Evolutionary conservation across 2,888 invertebrate species (phyloP).

Genomic region (Caenorhabditis japonica): DNA sequence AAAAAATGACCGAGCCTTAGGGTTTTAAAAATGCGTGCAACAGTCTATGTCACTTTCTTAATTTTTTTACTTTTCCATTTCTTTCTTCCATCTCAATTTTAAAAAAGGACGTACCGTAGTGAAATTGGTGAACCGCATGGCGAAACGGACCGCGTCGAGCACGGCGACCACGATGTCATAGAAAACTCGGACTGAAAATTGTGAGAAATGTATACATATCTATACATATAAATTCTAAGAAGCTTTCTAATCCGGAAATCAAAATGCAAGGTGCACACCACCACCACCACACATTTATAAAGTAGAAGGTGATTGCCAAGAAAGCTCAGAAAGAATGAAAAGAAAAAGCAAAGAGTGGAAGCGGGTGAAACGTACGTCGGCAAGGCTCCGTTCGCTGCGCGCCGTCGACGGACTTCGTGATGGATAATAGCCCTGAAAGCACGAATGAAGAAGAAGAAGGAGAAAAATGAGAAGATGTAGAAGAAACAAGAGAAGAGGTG

Average conservation of each 20-base stretch:
- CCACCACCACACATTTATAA: too few species aligned
- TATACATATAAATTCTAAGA: too few species aligned
- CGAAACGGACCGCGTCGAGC: constrained; percentile 73
- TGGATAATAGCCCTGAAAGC: constrained; percentile 68
- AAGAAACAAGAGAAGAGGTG: not conserved
- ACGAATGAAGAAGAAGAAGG: constrained; percentile 10
- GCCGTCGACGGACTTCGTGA: constrained; percentile 63
- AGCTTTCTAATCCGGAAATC: not conserved
- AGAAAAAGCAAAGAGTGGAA: constrained; percentile 19
- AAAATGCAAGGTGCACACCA: too few species aligned
- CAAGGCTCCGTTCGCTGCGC: constrained; percentile 64
- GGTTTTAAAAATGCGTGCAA: too few species aligned
- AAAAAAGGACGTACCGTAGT: constrained; percentile 30
- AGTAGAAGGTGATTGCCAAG: constrained; percentile 1
- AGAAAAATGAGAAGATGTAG: not conserved
- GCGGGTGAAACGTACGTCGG: constrained; percentile 55
- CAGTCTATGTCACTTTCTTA: too few species aligned
- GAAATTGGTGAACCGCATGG: constrained; percentile 72
- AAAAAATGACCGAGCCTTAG: too few species aligned
- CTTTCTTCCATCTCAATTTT: not conserved
- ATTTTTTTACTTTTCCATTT: not conserved
- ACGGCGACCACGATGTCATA: constrained; percentile 75
- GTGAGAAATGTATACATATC: too few species aligned
- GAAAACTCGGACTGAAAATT: constrained; percentile 73
- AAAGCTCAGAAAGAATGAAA: constrained; percentile 18